Base-by-base conservation (phyloP, 2,888 invertebrate genomes). In the Lasioglossum lativentre region DNA sequence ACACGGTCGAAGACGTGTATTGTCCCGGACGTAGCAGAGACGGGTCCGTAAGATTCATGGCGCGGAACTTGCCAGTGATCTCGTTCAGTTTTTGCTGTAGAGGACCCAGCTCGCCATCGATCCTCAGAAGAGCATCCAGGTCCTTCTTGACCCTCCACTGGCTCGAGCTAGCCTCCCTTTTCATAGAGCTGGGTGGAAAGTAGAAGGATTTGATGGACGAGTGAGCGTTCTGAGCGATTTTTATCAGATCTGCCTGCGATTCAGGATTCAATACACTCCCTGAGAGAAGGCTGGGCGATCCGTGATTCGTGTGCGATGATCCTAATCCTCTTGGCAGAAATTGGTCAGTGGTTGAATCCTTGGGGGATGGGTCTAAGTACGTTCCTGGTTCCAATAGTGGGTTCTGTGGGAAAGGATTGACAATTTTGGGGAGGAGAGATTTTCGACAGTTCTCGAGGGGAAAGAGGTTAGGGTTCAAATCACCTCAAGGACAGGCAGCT, bases 161-260 rank as follows among this genome's bases (percentile, higher is more conserved):
- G n/a, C 77, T 85, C 12, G 38, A n/a, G 14, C 47, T 40, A 6
- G 0, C 14, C n/a, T 66, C 78, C 12, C 45, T 75, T 10, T 84
- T 85, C 3, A 71, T 77, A 5, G 87, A 86, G 38, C 74, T 83
- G 6, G 93, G 89, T 1, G 91, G 88, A 8, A 92, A 88, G 75
- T 90, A 92, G 42, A 91, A 81, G 40, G 93, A 92, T 45, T 88
- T 92, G 77, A 90, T 86, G 45, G 93, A 91, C 0, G 92, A 88
- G 40, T 88, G 82, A 12, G 90, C 87, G 85, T 92, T 92, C 63
- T 82, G 86, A 0, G 89, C 90, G 10, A 92, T 90, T 75, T 88
- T 88, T 72, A 91, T 88, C 72, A 93, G 78, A 0, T 80, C 71
- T 4, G 73, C 74, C 34, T 56, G 75, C 10, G 71, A 76, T 6